Percentiles rank a stretch among this genome's conserved stretches.
These are phyloP conservation scores for Platyscelio sp. DNA, from an alignment of 2,888 invertebrate species.

Conservation along the genomic window DNA sequence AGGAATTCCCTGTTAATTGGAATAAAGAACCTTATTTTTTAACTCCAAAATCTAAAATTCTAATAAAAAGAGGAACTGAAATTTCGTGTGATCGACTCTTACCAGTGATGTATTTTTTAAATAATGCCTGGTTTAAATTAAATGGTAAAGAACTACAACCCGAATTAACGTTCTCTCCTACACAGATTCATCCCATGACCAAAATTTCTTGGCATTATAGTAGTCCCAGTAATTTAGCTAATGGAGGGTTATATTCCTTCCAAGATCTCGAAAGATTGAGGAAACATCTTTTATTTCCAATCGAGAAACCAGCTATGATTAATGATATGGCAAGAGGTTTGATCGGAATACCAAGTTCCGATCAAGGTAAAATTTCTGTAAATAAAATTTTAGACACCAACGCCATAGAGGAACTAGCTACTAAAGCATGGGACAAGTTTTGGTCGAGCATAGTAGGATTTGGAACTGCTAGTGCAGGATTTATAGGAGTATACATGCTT, in stretches of 20 bases:
- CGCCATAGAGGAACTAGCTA: background rate
- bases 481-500: constrained; percentile 25
- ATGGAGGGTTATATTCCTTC: background rate
- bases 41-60: constrained; percentile 69
- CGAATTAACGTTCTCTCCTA: background rate
- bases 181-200: background rate
- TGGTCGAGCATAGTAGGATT: constrained; percentile 35
- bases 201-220: background rate
- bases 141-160: background rate
- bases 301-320: background rate
- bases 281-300: background rate
- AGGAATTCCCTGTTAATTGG: constrained; percentile 36
- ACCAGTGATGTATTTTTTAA: background rate
- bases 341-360: background rate
- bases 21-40: constrained; percentile 60
- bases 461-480: constrained; percentile 49
- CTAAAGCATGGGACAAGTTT: constrained; percentile 15
- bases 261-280: background rate
- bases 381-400: background rate
- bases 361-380: background rate
- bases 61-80: constrained; percentile 29
- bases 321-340: background rate
- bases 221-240: background rate
- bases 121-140: background rate
- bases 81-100: background rate